Evolutionary conservation across 2,888 invertebrate species (phyloP).

Genomic region (Plutella xylostella): DNA sequence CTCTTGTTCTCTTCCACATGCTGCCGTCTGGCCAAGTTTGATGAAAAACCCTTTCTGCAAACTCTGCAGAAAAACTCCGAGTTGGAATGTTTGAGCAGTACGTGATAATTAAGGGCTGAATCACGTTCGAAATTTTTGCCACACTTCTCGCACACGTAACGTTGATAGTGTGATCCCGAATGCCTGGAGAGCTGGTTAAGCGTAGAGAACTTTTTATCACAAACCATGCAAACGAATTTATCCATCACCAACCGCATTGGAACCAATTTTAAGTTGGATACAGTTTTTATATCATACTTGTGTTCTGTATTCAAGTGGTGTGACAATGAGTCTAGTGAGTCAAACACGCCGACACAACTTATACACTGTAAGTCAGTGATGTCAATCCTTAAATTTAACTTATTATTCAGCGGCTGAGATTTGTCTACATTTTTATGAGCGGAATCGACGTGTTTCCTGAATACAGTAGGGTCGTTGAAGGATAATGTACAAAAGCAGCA

Average conservation of each 20-base stretch:
- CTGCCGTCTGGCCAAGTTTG: conserved; percentile 6
- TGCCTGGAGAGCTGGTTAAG: conserved; percentile 3
- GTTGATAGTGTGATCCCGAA: conserved; percentile 4
- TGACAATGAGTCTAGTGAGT: conserved; percentile 11
- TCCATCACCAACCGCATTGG: background rate
- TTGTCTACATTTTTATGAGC: background rate
- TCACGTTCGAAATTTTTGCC: conserved; percentile 13
- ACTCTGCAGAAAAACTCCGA: conserved; percentile 7
- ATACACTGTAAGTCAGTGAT: conserved; percentile 1
- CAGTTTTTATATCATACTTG: conserved; percentile 10
- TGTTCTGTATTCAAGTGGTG: conserved; percentile 18
- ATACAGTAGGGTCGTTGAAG: background rate
- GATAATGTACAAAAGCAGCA: background rate
- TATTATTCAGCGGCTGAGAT: background rate
- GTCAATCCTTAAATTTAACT: too few species aligned
- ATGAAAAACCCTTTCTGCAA: conserved; percentile 11
- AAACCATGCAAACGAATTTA: conserved; percentile 3
- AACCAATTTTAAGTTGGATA: background rate
- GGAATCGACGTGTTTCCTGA: background rate
- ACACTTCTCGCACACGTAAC: conserved; percentile 13
- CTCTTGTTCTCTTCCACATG: conserved; percentile 11
- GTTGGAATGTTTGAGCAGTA: background rate
- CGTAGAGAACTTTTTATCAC: background rate
- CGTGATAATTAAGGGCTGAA: conserved; percentile 5
- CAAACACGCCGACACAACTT: conserved; percentile 1